Base-by-base conservation (phyloP, 2,113 vertebrate genomes). In the Siniperca knerii region DNA sequence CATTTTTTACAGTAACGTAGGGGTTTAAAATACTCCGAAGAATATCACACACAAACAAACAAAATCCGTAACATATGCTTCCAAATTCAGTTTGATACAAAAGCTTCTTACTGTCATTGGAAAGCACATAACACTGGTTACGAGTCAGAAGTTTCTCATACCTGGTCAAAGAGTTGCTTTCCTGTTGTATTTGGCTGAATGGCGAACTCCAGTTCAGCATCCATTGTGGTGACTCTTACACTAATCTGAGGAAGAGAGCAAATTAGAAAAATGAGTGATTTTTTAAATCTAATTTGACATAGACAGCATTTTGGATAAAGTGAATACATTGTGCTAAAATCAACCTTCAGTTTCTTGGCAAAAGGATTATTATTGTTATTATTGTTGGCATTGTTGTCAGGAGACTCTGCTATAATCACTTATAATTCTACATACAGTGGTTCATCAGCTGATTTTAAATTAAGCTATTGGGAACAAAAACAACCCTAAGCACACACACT, bases 131-230 rank as follows among this genome's bases (percentile, higher is more conserved):
- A 40, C 25, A 44, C 8, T 9, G 7, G 7, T 61, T 7, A 52
- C 11, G 29, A 23, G 8, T 33, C 11, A 81, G 8, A 37, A 10
- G 15, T 67, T 73, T 62, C 61, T 82, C 91, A 13, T 91, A 99
- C 98, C 96, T 99, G 98, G 94, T 99, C 98, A 84, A 99, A 99
- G 46, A 99, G 97, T 84, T 99, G 98, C 87, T 99, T 99, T 77
- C 98, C 98, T 4, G 98, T 99, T 86, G 98, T 99, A 83, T 97
- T 99, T 84, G 98, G 97, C 95, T 99, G 98, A 94, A 99, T 99
- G 91, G 98, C 98, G 81, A 99, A 99, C 94, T 99, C 98, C 97
- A 99, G 94, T 94, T 99, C 98, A 83, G 98, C 98, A 87, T 99
- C 98, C 98, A 99, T 99, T 44, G 98, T 99, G 93, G 98, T 99